These are phyloP conservation scores for Cynopterus brachyotis DNA, from an alignment of 2,113 vertebrate genomes.

Conservation along the genomic window DNA sequence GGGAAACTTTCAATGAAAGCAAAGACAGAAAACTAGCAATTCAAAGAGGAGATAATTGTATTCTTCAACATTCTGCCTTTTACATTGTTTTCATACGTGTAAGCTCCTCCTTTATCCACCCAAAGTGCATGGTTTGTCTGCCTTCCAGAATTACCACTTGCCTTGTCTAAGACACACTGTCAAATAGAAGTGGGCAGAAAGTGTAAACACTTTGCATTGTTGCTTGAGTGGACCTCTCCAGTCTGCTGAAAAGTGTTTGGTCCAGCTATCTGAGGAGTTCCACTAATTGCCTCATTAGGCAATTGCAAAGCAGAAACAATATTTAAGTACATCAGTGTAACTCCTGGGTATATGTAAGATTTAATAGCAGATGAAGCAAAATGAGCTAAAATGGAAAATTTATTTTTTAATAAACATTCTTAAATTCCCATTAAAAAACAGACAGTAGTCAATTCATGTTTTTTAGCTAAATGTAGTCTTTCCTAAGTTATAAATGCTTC, in stretches of 20 bases:
- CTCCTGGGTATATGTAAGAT: constrained; percentile 75
- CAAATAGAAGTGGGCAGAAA: constrained; percentile 31
- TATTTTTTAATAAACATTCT: constrained; percentile 79
- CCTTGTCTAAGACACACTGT: not conserved
- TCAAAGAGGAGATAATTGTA: not conserved
- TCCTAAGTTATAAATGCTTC: constrained; percentile 57
- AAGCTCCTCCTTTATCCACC: not conserved
- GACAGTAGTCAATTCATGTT: constrained; percentile 62
- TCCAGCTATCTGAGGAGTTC: constrained; percentile 73
- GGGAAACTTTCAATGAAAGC: not conserved
- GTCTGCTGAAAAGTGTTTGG: constrained; percentile 56
- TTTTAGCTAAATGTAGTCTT: constrained; percentile 66
- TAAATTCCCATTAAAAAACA: constrained; percentile 73
- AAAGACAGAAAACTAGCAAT: not conserved
- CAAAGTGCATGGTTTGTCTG: constrained; percentile 35
- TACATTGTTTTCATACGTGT: not conserved
- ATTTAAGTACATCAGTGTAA: constrained; percentile 73
- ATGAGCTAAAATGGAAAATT: constrained; percentile 79
- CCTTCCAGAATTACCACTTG: not conserved
- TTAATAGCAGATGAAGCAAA: constrained; percentile 78
- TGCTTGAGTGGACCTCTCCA: constrained; percentile 55
- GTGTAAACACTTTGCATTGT: constrained; percentile 9
- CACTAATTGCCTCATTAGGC: constrained; percentile 78
- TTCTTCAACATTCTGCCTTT: not conserved
- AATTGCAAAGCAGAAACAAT: constrained; percentile 67